Conservation (phyloP, 2,888 invertebrate genomes). For the Apocheima hispidaria region DNA sequence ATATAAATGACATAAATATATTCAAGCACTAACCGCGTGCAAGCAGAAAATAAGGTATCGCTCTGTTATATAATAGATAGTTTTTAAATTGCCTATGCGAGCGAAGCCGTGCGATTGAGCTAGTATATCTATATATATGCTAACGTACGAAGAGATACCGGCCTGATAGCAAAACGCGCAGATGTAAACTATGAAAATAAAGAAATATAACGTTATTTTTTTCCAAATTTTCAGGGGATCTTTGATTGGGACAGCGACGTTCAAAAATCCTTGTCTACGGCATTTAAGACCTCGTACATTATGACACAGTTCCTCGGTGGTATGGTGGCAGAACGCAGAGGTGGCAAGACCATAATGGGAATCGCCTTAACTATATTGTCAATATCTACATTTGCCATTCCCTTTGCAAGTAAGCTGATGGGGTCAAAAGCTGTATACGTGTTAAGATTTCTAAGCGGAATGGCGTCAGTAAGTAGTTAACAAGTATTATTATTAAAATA, state of each 20-base stretch:
- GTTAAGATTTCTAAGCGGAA: constrained; percentile 26
- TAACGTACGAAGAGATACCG: too few species aligned
- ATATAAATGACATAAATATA: too few species aligned
- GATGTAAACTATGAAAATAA: too few species aligned
- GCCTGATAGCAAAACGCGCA: too few species aligned
- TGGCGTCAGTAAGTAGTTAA: constrained; percentile 28
- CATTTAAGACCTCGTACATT: constrained; percentile 16
- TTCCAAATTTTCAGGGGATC: constrained; percentile 11
- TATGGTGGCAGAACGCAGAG: constrained; percentile 22
- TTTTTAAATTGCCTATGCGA: too few species aligned
- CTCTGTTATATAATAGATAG: too few species aligned
- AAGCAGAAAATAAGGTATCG: too few species aligned
- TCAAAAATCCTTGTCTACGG: not conserved
- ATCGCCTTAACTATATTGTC: constrained; percentile 10
- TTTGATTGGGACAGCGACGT: constrained; percentile 23
- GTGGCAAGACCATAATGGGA: constrained; percentile 29
- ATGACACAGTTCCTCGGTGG: constrained; percentile 33
- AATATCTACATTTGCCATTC: constrained; percentile 18
- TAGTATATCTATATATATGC: too few species aligned
- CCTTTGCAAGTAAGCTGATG: constrained; percentile 20
- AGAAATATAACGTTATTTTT: too few species aligned
- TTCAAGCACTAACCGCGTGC: too few species aligned
- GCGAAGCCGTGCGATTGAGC: too few species aligned
- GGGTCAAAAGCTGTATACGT: constrained; percentile 17
- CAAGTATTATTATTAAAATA: too few species aligned